Conservation (phyloP, 2,797 vertebrate species). For the Pangasius sanitwongsei region DNA sequence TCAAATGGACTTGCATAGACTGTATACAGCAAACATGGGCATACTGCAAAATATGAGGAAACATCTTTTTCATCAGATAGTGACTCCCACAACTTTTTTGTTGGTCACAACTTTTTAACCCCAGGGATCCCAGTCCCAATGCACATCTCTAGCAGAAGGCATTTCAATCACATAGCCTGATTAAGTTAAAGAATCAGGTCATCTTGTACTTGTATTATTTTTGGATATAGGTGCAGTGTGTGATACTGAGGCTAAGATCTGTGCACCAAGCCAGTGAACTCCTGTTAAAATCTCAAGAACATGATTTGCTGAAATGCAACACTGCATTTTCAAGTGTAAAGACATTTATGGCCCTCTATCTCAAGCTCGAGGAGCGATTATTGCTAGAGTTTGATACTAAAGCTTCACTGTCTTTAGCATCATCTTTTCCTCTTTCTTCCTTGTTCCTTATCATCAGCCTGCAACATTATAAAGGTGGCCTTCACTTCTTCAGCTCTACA, state of each 20-base stretch:
- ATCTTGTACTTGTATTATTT: background rate
- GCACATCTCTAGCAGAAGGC: background rate
- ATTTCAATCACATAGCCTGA: background rate
- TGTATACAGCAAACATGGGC: background rate
- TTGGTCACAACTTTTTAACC: background rate
- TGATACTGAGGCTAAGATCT: background rate
- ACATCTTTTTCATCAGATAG: background rate
- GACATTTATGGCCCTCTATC: background rate
- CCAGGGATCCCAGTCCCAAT: background rate
- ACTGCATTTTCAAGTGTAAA: background rate
- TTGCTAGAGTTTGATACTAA: background rate
- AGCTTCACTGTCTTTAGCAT: slow-evolving; percentile 24
- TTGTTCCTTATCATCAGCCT: slow-evolving; percentile 48
- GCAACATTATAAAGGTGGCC: slow-evolving; percentile 44
- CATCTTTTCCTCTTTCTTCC: background rate
- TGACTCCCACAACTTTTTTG: background rate
- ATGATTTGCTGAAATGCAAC: background rate
- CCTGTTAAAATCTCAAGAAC: background rate
- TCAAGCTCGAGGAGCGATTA: background rate
- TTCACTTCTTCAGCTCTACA: slow-evolving; percentile 48
- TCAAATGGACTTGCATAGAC: background rate
- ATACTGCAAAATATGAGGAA: background rate
- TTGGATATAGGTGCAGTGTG: background rate
- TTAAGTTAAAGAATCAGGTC: background rate
- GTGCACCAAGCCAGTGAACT: background rate